These are phyloP conservation scores for Harpagifer antarcticus DNA, from an alignment of 2,797 vertebrate species.

Conservation along the genomic window DNA sequence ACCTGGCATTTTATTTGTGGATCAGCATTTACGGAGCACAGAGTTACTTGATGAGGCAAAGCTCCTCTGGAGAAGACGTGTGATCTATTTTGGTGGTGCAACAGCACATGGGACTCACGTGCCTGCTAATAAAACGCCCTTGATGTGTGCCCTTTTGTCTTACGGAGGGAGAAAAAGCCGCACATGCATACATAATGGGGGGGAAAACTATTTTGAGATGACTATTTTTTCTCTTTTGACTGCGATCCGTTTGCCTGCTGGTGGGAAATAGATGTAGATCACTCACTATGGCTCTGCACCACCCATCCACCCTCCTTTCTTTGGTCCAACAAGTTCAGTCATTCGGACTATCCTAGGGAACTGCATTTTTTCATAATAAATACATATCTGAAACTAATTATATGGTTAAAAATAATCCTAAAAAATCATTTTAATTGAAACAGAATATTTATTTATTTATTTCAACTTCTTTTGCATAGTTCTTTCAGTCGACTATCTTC, in stretches of 20 bases:
- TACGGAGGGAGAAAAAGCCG: constrained; percentile 57
- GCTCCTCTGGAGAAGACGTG: constrained; percentile 52
- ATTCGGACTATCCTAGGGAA: neutral
- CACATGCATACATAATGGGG: constrained; percentile 76
- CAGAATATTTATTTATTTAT: too few species aligned
- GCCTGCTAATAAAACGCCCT: constrained; percentile 69
- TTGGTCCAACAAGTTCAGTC: constrained; percentile 20
- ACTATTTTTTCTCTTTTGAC: constrained; percentile 52
- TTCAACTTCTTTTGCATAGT: too few species aligned
- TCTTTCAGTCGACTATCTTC: too few species aligned
- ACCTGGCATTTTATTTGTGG: constrained; percentile 71
- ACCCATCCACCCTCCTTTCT: constrained; percentile 56
- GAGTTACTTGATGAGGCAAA: constrained; percentile 70
- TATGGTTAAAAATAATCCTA: too few species aligned
- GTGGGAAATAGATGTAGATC: constrained; percentile 77
- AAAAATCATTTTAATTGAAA: too few species aligned
- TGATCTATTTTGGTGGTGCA: constrained; percentile 76
- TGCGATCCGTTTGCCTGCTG: constrained; percentile 70
- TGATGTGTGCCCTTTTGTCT: constrained; percentile 73
- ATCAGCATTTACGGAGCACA: constrained; percentile 68
- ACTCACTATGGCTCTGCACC: constrained; percentile 59
- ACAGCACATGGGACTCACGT: constrained; percentile 70
- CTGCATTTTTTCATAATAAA: too few species aligned
- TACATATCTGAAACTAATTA: too few species aligned
- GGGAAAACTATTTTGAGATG: constrained; percentile 71